Evolutionary conservation across 2,888 invertebrate species (phyloP).

Genomic region (Protophormia terraenovae): DNA sequence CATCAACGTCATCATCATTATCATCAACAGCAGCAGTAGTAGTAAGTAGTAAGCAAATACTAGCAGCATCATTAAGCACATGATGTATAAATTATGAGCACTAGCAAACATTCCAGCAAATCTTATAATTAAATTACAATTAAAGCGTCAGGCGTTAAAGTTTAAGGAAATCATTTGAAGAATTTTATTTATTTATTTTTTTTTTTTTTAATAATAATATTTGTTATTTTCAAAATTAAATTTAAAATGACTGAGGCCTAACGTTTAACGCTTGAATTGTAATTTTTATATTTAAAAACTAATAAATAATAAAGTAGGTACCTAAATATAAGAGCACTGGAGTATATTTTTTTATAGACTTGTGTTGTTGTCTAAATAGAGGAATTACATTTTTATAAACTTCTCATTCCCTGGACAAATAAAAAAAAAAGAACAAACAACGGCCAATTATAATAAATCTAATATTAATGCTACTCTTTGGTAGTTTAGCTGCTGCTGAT

Average conservation of each 20-base stretch:
- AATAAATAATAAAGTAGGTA: background rate
- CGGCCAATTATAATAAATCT: conserved; percentile 63
- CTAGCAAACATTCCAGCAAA: background rate
- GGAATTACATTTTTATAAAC: background rate
- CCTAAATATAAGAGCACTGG: background rate
- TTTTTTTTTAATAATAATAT: too few species aligned
- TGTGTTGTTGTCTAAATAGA: background rate
- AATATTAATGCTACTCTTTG: conserved; percentile 47
- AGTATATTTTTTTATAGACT: background rate
- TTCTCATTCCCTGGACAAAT: background rate
- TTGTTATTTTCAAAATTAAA: too few species aligned
- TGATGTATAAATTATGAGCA: conserved; percentile 3
- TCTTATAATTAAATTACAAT: background rate
- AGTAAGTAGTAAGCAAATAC: background rate
- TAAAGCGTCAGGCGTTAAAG: background rate
- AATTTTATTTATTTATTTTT: too few species aligned
- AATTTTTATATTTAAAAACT: background rate
- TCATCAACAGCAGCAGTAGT: background rate
- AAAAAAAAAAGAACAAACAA: conserved; percentile 16
- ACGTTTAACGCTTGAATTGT: background rate
- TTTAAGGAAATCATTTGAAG: background rate
- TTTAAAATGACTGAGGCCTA: too few species aligned
- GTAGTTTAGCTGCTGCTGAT: conserved; percentile 1
- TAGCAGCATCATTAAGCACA: conserved; percentile 5
- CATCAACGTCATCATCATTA: background rate